Conservation (phyloP, 2,797 vertebrate species). For the Prionace glauca region DNA sequence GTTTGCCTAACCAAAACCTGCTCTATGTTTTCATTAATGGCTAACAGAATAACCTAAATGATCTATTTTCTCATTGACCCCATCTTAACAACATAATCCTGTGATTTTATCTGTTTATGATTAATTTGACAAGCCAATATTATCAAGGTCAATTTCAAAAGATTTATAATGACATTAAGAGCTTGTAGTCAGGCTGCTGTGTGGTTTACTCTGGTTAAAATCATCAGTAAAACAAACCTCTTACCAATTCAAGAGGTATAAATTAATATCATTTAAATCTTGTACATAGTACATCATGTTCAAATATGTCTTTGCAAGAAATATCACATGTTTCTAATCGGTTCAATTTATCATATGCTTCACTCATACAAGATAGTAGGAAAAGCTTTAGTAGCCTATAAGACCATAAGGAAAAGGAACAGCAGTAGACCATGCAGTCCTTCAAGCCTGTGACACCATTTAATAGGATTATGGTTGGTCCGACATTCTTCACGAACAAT, state of each 20-base stretch:
- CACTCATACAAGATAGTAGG: not conserved
- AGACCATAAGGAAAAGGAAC: too few species aligned
- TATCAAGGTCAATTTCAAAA: not conserved
- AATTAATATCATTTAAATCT: not conserved
- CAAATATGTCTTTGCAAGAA: not conserved
- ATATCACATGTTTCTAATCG: not conserved
- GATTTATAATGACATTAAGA: not conserved
- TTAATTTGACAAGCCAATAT: not conserved
- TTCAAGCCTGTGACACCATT: too few species aligned
- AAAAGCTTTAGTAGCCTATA: not conserved
- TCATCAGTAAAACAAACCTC: not conserved
- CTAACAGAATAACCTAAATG: not conserved
- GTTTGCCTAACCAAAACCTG: not conserved
- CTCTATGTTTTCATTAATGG: not conserved
- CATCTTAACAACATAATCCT: not conserved
- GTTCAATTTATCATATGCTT: not conserved
- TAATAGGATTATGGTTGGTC: too few species aligned
- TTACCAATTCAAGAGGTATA: not conserved
- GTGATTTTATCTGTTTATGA: not conserved
- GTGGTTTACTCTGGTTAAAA: not conserved
- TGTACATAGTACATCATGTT: not conserved
- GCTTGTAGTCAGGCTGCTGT: not conserved
- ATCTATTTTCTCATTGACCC: not conserved
- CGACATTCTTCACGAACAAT: too few species aligned
- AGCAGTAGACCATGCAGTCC: too few species aligned